Evolutionary conservation across 2,113 vertebrate species (phyloP), one percentile per base, ranked within the genome.

Genomic region (Ivindomyrus marchei): DNA sequence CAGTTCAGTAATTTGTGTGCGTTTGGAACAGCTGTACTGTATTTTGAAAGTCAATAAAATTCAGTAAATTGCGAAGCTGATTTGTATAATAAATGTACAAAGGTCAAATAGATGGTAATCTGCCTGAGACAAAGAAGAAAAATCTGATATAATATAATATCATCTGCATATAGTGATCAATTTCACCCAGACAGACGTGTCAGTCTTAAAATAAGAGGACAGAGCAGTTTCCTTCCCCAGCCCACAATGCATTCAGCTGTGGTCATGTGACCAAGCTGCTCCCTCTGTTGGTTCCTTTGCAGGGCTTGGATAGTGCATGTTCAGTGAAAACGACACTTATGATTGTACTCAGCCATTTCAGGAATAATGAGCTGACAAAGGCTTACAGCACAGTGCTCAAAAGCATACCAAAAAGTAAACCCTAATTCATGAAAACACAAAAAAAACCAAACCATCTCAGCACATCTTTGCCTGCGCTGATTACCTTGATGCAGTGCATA

Each of bases 231-330:
- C 90, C 88, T 90, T 92, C 88, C 88, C 90, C 83, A 46, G 39
- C 45, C 66, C 83, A 84, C 90, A 86, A 53, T 87, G 89, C 90
- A 47, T 88, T 66, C 88, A 45, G 66, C 77, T 42, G 19, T 4
- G 66, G 87, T 91, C 93, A 92, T 42, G 90, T 91, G 91, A 91
- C 90, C 62, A 5, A 66, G 91, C 87, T 24, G 92, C 92, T 92
- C 90, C 92, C 90, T 92, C 92, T 93, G 87, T 74, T 92, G 94
- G 92, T 91, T 52, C 49, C 9, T 17, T 42, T 13, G 39, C 86
- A 88, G 21, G 17, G 85, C 39, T 85, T 70, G 90, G 24, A 87
- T 50, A 21, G 87, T 91, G 90, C 53, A 90, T 87, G 89, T 89
- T 90, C 90, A 88, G 90, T 87, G 58, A 62, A 62, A n/a, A 24